Conservation (phyloP, 2,888 invertebrate genomes). For the Leptopterna dolabrata region DNA sequence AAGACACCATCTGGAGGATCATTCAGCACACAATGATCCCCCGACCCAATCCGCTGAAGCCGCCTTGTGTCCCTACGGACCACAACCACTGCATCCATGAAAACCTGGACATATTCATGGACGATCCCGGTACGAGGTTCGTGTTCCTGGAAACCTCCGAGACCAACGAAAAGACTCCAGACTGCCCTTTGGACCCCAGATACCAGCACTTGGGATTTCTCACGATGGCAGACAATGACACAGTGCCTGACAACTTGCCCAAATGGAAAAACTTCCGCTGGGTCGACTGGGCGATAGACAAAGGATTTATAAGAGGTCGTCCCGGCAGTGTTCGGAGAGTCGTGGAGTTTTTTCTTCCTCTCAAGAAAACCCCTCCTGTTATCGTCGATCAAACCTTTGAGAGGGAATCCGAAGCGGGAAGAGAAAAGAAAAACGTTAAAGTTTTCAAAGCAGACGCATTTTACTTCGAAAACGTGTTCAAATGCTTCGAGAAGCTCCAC, state of each 20-base stretch:
- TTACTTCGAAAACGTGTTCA: constrained; percentile 32
- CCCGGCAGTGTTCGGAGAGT: constrained; percentile 39
- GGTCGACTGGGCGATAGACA: constrained; percentile 58
- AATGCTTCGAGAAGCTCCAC: constrained; percentile 34
- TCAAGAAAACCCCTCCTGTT: constrained; percentile 29
- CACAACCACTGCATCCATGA: constrained; percentile 48
- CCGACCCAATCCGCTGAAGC: neutral
- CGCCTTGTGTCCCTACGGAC: constrained; percentile 27
- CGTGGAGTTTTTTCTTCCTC: constrained; percentile 28
- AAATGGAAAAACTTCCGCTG: constrained; percentile 59
- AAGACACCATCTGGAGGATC: constrained; percentile 46
- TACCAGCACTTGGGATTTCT: constrained; percentile 28
- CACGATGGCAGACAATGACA: constrained; percentile 44
- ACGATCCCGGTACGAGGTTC: constrained; percentile 33
- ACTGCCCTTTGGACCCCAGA: constrained; percentile 40
- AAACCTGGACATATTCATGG: constrained; percentile 34
- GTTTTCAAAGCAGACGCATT: constrained; percentile 28
- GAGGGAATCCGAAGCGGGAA: neutral
- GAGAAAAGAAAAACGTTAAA: neutral
- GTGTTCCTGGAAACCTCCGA: constrained; percentile 39
- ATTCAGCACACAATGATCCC: constrained; percentile 33
- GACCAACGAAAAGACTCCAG: neutral
- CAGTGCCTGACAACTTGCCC: constrained; percentile 39
- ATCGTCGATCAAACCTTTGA: neutral
- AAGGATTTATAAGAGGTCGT: constrained; percentile 56